These are phyloP conservation scores for Eremobia ochroleuca DNA, from an alignment of 2,888 invertebrate genomes.

Conservation along the genomic window DNA sequence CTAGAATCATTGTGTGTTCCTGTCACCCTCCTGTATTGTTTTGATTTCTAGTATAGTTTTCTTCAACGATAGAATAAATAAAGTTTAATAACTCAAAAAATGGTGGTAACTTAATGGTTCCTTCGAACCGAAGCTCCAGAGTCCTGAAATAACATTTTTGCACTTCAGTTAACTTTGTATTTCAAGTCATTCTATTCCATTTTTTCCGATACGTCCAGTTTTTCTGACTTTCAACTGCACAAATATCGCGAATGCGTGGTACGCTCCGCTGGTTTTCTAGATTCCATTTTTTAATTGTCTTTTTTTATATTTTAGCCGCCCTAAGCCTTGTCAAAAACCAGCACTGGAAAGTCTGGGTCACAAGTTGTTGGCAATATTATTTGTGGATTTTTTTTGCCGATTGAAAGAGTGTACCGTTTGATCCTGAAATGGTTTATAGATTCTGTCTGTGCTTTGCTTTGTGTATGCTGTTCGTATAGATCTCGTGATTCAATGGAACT, in stretches of 20 bases:
- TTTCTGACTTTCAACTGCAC: constrained; percentile 43
- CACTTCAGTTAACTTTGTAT: constrained; percentile 21
- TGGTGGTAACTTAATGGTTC: constrained; percentile 1
- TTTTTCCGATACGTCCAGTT: constrained; percentile 32
- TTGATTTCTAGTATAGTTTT: background rate
- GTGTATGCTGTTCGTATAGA: background rate
- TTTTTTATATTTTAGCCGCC: constrained; percentile 47
- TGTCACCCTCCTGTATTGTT: background rate
- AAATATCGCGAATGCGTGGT: constrained; percentile 36
- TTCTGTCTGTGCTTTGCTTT: constrained; percentile 18
- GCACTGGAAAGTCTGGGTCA: constrained; percentile 14
- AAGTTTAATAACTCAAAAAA: background rate
- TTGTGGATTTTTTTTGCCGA: constrained; percentile 22
- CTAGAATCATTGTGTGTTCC: too few relatives aligned
- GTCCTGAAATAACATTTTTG: constrained; percentile 39
- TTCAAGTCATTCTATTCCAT: constrained; percentile 12
- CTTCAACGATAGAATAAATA: background rate
- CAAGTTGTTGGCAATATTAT: constrained; percentile 36
- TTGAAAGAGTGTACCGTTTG: constrained; percentile 25
- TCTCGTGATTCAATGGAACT: background rate
- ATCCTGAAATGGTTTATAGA: constrained; percentile 34
- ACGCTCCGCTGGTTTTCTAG: constrained; percentile 36
- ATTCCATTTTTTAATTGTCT: constrained; percentile 48
- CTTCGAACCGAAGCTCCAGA: background rate
- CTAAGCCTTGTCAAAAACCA: constrained; percentile 44